Evolutionary conservation across 2,797 vertebrate genomes (phyloP).

Genomic region (Crenuchus spilurus): DNA sequence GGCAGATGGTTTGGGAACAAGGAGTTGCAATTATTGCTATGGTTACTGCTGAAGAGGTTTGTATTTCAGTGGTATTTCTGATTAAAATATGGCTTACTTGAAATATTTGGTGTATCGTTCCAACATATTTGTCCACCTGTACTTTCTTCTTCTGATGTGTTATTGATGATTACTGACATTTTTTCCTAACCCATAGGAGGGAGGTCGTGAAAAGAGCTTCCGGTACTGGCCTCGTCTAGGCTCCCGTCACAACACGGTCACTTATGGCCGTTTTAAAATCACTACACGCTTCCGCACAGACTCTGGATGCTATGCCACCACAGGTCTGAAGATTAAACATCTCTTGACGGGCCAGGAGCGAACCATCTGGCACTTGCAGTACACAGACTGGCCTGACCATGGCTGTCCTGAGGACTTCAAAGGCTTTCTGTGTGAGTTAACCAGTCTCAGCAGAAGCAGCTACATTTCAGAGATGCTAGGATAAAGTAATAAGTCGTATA

Average conservation of each 20-base stretch:
- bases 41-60: conserved; percentile 96
- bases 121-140: not conserved
- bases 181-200: conserved; percentile 78
- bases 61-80: conserved; percentile 23
- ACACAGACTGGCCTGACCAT: conserved; percentile 98
- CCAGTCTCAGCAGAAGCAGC: not conserved
- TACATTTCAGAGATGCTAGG: not conserved
- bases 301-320: conserved; percentile 97
- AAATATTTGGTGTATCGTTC: not conserved
- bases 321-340: conserved; percentile 95
- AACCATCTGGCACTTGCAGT: conserved; percentile 97
- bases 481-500: no score
- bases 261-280: conserved; percentile 96
- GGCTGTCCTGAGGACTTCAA: conserved; percentile 95
- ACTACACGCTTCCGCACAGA: conserved; percentile 96
- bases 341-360: conserved; percentile 93
- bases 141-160: not conserved
- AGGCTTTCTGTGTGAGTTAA: conserved; percentile 90
- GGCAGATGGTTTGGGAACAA: conserved; percentile 99
- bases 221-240: conserved; percentile 97
- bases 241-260: conserved; percentile 93
- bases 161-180: no score
- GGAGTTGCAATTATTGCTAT: conserved; percentile 94
- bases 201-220: conserved; percentile 93
- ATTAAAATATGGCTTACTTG: not conserved